These are phyloP conservation scores for Theretra japonica DNA, from an alignment of 2,888 invertebrate species.

Conservation along the genomic window DNA sequence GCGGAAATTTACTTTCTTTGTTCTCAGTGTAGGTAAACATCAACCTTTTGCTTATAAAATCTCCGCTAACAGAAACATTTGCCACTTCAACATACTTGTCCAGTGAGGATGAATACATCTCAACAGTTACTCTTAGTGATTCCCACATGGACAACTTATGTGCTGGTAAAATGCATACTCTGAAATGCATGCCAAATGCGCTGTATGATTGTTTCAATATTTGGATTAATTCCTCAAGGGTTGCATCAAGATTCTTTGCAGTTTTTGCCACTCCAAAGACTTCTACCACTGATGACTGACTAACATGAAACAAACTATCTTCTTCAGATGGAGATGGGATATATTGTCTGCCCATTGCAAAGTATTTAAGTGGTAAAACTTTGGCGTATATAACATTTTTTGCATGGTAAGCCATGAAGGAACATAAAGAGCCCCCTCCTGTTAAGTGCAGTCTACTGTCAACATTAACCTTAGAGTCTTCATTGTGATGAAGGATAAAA, in stretches of 20 bases:
- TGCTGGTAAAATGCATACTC: conserved; percentile 86
- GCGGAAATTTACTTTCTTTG: conserved; percentile 86
- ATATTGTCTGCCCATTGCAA: conserved; percentile 89
- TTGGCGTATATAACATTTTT: conserved; percentile 86
- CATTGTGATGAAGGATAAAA: conserved; percentile 86
- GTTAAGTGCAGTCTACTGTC: conserved; percentile 88
- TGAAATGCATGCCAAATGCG: conserved; percentile 87
- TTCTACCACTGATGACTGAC: conserved; percentile 88
- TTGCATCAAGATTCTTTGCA: conserved; percentile 72
- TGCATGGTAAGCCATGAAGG: conserved; percentile 90
- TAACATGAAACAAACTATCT: conserved; percentile 86
- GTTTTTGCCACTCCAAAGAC: conserved; percentile 86
- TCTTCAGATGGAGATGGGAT: conserved; percentile 68
- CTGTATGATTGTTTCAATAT: conserved; percentile 86
- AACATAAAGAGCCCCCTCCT: conserved; percentile 89
- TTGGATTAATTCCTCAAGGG: conserved; percentile 84
- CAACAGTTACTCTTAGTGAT: conserved; percentile 87
- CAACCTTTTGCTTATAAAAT: conserved; percentile 91
- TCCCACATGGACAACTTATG: conserved; percentile 87
- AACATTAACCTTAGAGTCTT: conserved; percentile 79
- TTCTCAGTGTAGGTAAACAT: conserved; percentile 87
- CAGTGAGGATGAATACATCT: conserved; percentile 89
- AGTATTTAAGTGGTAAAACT: conserved; percentile 88
- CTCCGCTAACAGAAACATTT: conserved; percentile 88
- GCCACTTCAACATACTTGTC: conserved; percentile 89